phyloP scores from a whole-genome alignment of 2,797 vertebrate species.

The Leptodactylus fallax region DNA sequence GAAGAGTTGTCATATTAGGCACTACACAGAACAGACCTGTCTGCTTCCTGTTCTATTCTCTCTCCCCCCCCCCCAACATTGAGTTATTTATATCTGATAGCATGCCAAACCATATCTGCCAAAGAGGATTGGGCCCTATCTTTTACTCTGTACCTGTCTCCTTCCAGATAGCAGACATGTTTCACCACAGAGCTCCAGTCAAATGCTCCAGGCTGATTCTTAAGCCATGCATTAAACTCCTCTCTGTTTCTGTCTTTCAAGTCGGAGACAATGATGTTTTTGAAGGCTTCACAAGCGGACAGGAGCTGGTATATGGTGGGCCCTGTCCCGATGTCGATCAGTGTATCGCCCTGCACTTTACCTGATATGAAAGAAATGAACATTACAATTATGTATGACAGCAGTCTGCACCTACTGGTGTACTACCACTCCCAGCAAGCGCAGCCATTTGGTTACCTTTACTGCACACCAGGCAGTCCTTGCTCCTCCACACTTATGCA shows the following conservation, averaged over 20 bases:
- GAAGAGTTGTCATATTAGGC: neutral
- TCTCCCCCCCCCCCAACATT: too few species aligned
- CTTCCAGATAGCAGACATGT: slow-evolving; percentile 66
- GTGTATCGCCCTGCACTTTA: neutral
- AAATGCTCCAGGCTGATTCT: slow-evolving; percentile 59
- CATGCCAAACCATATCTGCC: too few species aligned
- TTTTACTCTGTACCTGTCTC: slow-evolving; percentile 57
- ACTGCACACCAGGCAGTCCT: too few species aligned
- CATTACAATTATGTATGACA: neutral
- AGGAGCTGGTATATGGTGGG: slow-evolving; percentile 1
- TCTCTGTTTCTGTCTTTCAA: slow-evolving; percentile 63
- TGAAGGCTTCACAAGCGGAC: slow-evolving; percentile 58
- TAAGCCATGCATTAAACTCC: slow-evolving; percentile 65
- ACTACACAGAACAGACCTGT: too few species aligned
- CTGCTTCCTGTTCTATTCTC: too few species aligned
- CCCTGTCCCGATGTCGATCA: neutral
- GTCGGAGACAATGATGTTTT: slow-evolving; percentile 66
- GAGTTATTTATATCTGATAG: too few species aligned
- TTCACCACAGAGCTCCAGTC: slow-evolving; percentile 65
- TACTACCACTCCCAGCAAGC: too few species aligned
- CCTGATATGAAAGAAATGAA: neutral
- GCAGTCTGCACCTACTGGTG: too few species aligned
- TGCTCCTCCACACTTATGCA: too few species aligned
- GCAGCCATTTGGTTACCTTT: too few species aligned
- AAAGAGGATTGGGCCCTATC: too few species aligned